Base-by-base conservation (phyloP, 1,140 invertebrate genomes). In the Ceratitis capitata region DNA sequence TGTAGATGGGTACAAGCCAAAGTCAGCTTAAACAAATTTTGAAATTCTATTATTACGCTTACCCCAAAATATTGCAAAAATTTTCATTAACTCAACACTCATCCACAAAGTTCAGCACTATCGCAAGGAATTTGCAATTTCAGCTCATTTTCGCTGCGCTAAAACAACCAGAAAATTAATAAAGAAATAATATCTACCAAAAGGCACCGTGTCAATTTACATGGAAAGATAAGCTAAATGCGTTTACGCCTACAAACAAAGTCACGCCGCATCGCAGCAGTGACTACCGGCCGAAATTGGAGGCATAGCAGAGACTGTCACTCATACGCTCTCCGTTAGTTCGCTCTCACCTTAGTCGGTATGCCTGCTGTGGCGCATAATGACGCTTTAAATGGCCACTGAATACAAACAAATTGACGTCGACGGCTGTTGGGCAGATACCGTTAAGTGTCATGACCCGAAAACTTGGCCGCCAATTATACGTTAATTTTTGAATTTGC, bases 391-490 rank as follows among this genome's bases (percentile, higher is more conserved):
- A 61, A 16, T 61, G 26, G 58, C 58, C 26, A 10, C 12, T 32
- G 58, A 6, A 32, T 12, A 7, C 12, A 29, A 61, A 61, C n/a
- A 26, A n/a, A 32, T 12, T 32, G 14, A 56, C n/a, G 19, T 19
- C 51, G 5, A 61, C 58, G 26, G 23, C 23, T 61, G 26, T 3
- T 32, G 23, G 26, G 14, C 47, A 49, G 7, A 49, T 14, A 49
- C 0, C 7, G 7, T 9, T 61, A 32, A 61, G 58, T 61, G 58
- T 61, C 58, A 32, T 61, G 58, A 61, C 58, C 58, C 58, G 58
- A 61, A 61, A 61, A 61, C 58, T 61, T 61, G 58, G 58, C 58
- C 58, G 58, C 58, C 58, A 61, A 61, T 61, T 61, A 32, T 12
- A 61, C 58, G 58, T 61, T 61, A 61, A 61, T 61, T 61, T 32